Base-by-base conservation (phyloP, 2,888 invertebrate species). In the Cephus pygmeus region DNA sequence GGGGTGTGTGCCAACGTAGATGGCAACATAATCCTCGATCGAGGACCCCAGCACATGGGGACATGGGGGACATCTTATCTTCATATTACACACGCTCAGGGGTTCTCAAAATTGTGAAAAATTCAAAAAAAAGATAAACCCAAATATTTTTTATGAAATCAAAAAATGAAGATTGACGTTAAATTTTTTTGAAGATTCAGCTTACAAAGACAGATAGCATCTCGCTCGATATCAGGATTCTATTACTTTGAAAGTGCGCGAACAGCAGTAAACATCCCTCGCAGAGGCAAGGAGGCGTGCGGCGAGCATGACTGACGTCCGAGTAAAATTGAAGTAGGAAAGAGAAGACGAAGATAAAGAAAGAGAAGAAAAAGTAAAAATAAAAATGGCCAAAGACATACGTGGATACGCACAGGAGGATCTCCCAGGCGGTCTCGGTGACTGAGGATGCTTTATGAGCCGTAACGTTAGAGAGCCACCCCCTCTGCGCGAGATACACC, bases 61-160 rank as follows among this genome's bases (percentile, higher is more conserved):
- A 85, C 85, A 85, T 83, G 84, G 86, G 87, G 89, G 87, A 88
- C 88, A 87, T 89, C 90, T 90, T 90, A 90, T 90, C 90, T 89
- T 90, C 89, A 86, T 88, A 88, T 87, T 88, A 89, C 88, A 87
- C 85, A 83, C 86, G 77, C 79, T 73, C 84, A 81, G 85, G 75
- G 85, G 86, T 87, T 86, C 87, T 87, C 87, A 89, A 87, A 68
- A 56, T 15, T 74, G 23, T 74, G 30, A 9, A 31, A 36, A 71
- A 35, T 34, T 40, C 36, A 33, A 33, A 33, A 40, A 69, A 75
- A 73, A 73, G 75, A 73, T 75, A 76, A 68, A 75, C 73, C 73
- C 12, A 12, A 23, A 56, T 15, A 31, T 6, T 40, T 6, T 4
- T 40, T 6, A 15, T 15, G 1, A 15, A 40, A 40, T 40, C 15